A percentile compares a stretch with the other conserved stretches of the same genome.
These are phyloP conservation scores for Spicauda simplicius DNA, from an alignment of 2,888 invertebrate genomes.

Conservation along the genomic window DNA sequence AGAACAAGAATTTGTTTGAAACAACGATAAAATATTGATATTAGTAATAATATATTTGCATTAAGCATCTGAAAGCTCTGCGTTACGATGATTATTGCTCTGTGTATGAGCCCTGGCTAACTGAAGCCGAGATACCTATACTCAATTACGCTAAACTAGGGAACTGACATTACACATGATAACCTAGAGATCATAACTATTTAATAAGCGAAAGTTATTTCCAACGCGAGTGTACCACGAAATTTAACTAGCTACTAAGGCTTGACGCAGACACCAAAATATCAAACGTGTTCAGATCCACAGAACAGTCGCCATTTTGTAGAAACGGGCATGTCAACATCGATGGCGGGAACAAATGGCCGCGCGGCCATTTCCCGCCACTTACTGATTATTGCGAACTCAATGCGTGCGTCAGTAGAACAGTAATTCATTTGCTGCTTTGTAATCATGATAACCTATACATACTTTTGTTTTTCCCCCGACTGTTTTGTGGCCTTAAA, in stretches of 20 bases:
- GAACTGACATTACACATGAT: slow-evolving; percentile 32
- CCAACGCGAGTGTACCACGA: slow-evolving; percentile 36
- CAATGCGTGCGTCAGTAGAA: slow-evolving; percentile 1
- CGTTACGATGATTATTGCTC: slow-evolving; percentile 33
- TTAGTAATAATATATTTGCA: slow-evolving; percentile 27
- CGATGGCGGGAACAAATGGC: neutral
- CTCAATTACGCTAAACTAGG: slow-evolving; percentile 30
- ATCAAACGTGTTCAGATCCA: slow-evolving; percentile 9
- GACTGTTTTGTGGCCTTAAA: slow-evolving; percentile 25
- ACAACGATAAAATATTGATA: slow-evolving; percentile 29
- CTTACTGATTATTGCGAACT: neutral
- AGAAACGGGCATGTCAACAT: neutral
- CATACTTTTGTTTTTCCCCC: slow-evolving; percentile 7
- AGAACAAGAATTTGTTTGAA: slow-evolving; percentile 12
- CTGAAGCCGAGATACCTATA: slow-evolving; percentile 29
- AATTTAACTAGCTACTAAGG: slow-evolving; percentile 37
- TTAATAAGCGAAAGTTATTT: slow-evolving; percentile 35
- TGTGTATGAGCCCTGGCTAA: slow-evolving; percentile 29
- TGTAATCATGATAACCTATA: slow-evolving; percentile 5
- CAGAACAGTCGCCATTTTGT: slow-evolving; percentile 22
- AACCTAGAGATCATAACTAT: slow-evolving; percentile 37
- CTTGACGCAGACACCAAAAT: slow-evolving; percentile 14
- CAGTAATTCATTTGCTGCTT: slow-evolving; percentile 1
- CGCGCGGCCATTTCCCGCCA: neutral
- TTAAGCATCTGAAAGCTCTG: slow-evolving; percentile 33